Evolutionary conservation across 2,797 vertebrate species (phyloP).

Genomic region (Hipposideros larvatus): DNA sequence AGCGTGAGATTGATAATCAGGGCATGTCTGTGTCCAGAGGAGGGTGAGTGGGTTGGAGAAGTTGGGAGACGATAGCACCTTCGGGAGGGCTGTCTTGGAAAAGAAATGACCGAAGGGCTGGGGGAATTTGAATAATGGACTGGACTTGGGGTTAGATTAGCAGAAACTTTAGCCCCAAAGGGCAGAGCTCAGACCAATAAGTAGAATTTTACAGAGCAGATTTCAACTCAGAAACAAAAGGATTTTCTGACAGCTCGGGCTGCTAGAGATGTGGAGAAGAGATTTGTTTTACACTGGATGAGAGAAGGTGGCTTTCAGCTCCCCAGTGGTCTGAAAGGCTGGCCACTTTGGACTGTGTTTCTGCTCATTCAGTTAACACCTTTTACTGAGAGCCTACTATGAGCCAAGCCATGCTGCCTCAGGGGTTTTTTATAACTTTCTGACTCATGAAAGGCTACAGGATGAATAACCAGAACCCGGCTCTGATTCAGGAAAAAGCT

Average conservation of each 20-base stretch:
- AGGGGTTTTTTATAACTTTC: background rate
- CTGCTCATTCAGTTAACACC: background rate
- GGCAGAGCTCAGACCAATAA: background rate
- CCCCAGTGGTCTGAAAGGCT: background rate
- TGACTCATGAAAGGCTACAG: background rate
- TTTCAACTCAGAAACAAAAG: background rate
- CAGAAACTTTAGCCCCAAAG: background rate
- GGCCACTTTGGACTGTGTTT: background rate
- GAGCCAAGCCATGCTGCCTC: background rate
- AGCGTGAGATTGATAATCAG: background rate
- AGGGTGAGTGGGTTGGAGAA: background rate
- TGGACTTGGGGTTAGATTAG: background rate
- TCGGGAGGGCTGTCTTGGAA: background rate
- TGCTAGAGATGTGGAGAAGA: background rate
- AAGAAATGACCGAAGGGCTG: background rate
- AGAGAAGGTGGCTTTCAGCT: background rate
- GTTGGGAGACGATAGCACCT: background rate
- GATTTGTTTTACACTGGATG: background rate
- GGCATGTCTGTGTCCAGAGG: background rate
- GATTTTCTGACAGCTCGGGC: background rate
- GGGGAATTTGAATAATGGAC: background rate
- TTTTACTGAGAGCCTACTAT: background rate
- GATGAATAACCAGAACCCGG: background rate
- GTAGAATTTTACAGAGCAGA: conserved; percentile 16
- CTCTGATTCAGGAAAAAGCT: background rate